Evolutionary conservation across 2,797 vertebrate species (phyloP).

Genomic region (Yasuhikotakia modesta): DNA sequence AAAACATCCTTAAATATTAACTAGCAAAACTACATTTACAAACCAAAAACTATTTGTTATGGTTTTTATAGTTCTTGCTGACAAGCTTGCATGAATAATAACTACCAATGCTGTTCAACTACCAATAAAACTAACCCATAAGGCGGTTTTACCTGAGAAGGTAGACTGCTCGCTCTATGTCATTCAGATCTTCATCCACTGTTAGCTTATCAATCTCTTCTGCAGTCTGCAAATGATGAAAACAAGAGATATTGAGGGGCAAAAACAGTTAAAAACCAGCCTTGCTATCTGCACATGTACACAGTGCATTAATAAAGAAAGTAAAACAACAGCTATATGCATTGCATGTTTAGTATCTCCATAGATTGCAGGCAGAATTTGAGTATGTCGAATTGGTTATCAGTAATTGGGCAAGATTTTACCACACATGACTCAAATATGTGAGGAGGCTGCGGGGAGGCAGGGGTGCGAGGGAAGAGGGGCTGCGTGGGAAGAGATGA

Average conservation of each 20-base stretch:
- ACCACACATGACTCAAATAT: conserved; percentile 60
- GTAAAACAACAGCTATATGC: not conserved
- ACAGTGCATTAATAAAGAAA: not conserved
- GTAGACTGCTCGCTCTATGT: conserved; percentile 92
- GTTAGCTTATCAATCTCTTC: conserved; percentile 96
- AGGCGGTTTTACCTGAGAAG: conserved; percentile 84
- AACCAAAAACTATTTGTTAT: not conserved
- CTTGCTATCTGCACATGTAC: not conserved
- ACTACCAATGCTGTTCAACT: too few species aligned
- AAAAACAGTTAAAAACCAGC: not conserved
- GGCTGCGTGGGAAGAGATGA: conserved; percentile 58
- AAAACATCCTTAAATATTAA: too few species aligned
- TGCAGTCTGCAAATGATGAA: conserved; percentile 79
- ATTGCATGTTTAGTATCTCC: not conserved
- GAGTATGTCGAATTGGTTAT: conserved; percentile 30
- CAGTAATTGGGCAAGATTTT: conserved; percentile 45
- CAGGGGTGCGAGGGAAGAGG: conserved; percentile 57
- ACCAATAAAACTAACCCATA: not conserved
- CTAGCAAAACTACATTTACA: not conserved
- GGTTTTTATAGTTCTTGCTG: too few species aligned
- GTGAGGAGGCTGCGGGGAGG: conserved; percentile 61
- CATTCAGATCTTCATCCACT: conserved; percentile 92
- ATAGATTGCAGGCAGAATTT: too few species aligned
- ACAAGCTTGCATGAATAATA: too few species aligned
- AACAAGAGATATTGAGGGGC: not conserved